phyloP scores from a whole-genome alignment of 1,140 invertebrate genomes.

The Micrasema minimum region DNA sequence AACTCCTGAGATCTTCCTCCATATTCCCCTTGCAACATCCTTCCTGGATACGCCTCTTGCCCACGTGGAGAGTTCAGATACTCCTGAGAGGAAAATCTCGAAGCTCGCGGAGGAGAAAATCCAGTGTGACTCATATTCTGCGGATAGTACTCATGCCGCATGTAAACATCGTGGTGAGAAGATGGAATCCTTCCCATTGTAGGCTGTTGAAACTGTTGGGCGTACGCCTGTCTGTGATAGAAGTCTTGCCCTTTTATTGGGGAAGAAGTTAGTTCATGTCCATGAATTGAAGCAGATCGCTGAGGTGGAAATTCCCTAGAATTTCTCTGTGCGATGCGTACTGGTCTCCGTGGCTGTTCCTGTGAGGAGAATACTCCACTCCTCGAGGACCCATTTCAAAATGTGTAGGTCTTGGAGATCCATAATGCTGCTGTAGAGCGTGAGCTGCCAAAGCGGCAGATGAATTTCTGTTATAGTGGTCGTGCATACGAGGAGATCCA shows the following conservation, averaged over 20 bases:
- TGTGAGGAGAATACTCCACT: conserved; percentile 63
- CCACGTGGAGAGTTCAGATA: conserved; percentile 62
- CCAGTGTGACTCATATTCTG: conserved; percentile 59
- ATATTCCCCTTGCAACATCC: conserved; percentile 56
- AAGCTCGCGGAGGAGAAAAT: conserved; percentile 61
- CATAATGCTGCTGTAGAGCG: conserved; percentile 49
- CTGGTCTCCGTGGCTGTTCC: conserved; percentile 58
- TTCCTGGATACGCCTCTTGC: conserved; percentile 45
- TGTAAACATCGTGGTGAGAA: conserved; percentile 63
- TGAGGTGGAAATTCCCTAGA: conserved; percentile 60
- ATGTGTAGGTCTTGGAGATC: conserved; percentile 57
- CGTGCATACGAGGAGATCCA: conserved; percentile 44
- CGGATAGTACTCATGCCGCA: conserved; percentile 62
- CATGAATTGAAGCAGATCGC: conserved; percentile 64
- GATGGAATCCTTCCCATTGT: conserved; percentile 57
- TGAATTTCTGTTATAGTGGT: conserved; percentile 42
- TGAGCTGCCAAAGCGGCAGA: conserved; percentile 39
- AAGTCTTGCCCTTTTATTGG: conserved; percentile 61
- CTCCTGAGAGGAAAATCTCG: conserved; percentile 65
- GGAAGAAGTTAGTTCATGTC: conserved; percentile 63
- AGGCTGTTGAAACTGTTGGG: conserved; percentile 59
- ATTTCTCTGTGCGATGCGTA: conserved; percentile 59
- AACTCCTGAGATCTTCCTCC: conserved; percentile 57
- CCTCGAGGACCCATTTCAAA: conserved; percentile 66
- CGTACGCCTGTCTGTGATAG: conserved; percentile 56